Evolutionary conservation across 2,797 vertebrate genomes (phyloP).

Genomic region (Sebastes minor): DNA sequence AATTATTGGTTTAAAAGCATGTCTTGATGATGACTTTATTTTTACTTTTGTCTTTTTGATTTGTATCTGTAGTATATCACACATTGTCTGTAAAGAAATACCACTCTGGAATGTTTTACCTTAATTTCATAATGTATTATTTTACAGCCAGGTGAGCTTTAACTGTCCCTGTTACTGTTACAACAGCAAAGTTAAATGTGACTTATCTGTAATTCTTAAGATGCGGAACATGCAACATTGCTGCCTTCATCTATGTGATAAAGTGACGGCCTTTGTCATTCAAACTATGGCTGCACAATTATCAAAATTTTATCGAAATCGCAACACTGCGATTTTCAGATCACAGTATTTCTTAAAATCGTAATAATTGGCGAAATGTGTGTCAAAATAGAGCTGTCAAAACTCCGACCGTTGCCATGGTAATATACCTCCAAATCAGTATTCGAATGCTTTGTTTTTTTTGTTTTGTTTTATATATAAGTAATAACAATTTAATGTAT

Average conservation of each 20-base stretch:
- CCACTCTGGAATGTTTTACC: neutral
- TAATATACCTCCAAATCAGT: too few species aligned
- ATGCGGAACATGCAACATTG: neutral
- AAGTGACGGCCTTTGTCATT: neutral
- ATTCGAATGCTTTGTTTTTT: too few species aligned
- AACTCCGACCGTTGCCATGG: too few species aligned
- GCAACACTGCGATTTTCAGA: rapidly evolving
- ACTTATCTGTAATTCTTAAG: neutral
- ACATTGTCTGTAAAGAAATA: neutral
- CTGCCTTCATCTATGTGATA: neutral
- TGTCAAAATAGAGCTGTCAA: too few species aligned
- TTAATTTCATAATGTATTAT: neutral
- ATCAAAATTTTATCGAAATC: too few species aligned
- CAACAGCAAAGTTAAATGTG: neutral
- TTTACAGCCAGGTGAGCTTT: neutral
- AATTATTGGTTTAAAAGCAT: neutral
- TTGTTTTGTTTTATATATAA: too few species aligned
- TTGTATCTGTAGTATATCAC: neutral
- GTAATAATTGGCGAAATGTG: too few species aligned
- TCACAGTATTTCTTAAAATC: too few species aligned
- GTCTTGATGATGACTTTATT: neutral
- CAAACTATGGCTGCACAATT: neutral
- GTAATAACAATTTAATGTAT: too few species aligned
- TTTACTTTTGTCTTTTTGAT: neutral
- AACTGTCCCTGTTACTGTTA: neutral